Base-by-base conservation (phyloP, 1,140 invertebrate genomes). In the Hyles vespertilio region DNA sequence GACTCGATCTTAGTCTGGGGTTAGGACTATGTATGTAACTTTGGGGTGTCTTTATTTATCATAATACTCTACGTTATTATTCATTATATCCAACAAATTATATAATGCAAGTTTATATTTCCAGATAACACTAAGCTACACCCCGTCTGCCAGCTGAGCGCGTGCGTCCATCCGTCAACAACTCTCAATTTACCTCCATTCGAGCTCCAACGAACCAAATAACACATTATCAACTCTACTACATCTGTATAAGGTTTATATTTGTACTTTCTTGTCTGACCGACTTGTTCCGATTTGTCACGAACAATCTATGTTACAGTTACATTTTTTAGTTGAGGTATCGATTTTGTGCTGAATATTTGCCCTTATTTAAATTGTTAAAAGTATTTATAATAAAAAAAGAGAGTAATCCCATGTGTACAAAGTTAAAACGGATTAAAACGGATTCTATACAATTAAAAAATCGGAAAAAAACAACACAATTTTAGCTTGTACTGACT, bases 71-170 rank as follows among this genome's bases (percentile, higher is more conserved):
- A 22, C 22, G 22, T 22, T 22, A 22, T 22, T 22, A 22, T 22
- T 22, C 22, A 22, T 12, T 12, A 50, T 22, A 5, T 50, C n/a
- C 22, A 8, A 11, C n/a, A 5, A 50, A 22, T 50, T 12, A 22
- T 22, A 3, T 50, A 32, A 22, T 12, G 48, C 3, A 6, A 11
- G 5, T 12, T 22, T 6, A 50, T 0, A 8, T n/a, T 84, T 84
- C 52, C 84, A 87, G 84, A 87, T 87, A 87, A 87, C 84, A 84
- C 70, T 64, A 74, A 69, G 80, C 79, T 69, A 74, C 61, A 57
- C 46, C 34, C 70, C 74, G 71, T 67, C 75, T 69, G 48, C 53
- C 57, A 62, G 56, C 51, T 64, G 58, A 53, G 56, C 32, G 54
- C 58, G 65, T 46, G 61, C 63, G 36, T 43, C 52, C 50, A 59